Evolutionary conservation across 2,113 vertebrate species (phyloP), one percentile per base, ranked within the genome.

Genomic region (Stigmatopora nigra): DNA sequence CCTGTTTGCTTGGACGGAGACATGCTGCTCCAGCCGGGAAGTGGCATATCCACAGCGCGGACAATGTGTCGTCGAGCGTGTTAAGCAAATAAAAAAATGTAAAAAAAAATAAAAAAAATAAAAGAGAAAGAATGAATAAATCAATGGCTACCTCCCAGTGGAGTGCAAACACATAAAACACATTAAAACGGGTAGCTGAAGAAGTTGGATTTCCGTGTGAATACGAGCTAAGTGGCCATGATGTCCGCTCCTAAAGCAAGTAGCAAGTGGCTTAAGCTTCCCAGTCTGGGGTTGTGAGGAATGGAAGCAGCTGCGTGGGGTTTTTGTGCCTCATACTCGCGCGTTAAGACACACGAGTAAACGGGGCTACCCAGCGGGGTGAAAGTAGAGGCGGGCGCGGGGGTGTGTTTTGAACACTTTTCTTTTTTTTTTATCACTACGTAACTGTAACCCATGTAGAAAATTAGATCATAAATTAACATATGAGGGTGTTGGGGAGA

Each of bases 101-200:
- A 12, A 35, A 78, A 44, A 6, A 3, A 20, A 11, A 13, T 7
- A 20, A 41, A 20, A 6, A 20, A 22, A 20, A 19, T 13, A 61
- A 11, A 60, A n/a, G 12, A 36, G 1, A 38, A 38, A 41, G 6
- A 15, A 36, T 3, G 10, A 44, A 41, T 3, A 58, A 19, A 0
- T 55, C 25, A 15, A 6, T 76, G 68, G 81, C 81, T 85, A 78
- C 82, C 79, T 87, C 71, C 82, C 83, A 75, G 87, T 84, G 67
- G 84, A 76, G 79, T 87, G 79, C 68, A 84, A 77, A 75, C 76
- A 82, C 83, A 72, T 79, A 60, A 88, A 87, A 69, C 82, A 76
- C 73, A 78, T 78, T 22, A 73, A 71, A 74, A 44, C 74, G 63
- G 64, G 46, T 4, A 17, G 64, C 49, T 17, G 31, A n/a, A 15